These are phyloP conservation scores for Lagocephalus sceleratus DNA, from an alignment of 2,797 vertebrate species.

Conservation along the genomic window DNA sequence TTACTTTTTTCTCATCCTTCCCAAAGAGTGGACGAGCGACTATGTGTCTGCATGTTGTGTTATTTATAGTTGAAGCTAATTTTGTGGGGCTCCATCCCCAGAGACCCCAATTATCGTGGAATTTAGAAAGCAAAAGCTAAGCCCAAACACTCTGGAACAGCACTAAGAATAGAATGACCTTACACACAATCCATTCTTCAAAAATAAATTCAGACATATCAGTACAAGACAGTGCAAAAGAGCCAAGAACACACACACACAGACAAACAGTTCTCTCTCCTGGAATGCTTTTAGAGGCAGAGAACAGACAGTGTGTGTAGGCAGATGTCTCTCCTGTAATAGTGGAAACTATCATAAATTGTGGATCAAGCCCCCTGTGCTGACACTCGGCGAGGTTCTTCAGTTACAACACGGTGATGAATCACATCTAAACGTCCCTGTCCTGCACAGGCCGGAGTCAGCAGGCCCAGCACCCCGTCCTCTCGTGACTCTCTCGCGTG, in stretches of 20 bases:
- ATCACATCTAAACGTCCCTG: slow-evolving; percentile 36
- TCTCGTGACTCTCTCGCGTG: slow-evolving; percentile 4
- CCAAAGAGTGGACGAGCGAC: background rate
- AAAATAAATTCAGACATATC: slow-evolving; percentile 54
- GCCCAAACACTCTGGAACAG: slow-evolving; percentile 66
- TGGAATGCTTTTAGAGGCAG: slow-evolving; percentile 73
- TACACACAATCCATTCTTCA: slow-evolving; percentile 60
- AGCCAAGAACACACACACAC: slow-evolving; percentile 11
- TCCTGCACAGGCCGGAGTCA: slow-evolving; percentile 14
- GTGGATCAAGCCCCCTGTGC: slow-evolving; percentile 27
- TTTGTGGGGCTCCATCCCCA: slow-evolving; percentile 66
- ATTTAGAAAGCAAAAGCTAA: slow-evolving; percentile 77
- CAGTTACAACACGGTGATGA: slow-evolving; percentile 31
- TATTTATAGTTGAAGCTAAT: slow-evolving; percentile 71
- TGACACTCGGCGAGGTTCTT: slow-evolving; percentile 27
- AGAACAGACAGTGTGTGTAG: slow-evolving; percentile 39
- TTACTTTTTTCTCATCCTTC: slow-evolving; percentile 1
- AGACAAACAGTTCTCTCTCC: slow-evolving; percentile 42
- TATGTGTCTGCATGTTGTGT: slow-evolving; percentile 15
- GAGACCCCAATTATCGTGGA: slow-evolving; percentile 78
- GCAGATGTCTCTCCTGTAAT: slow-evolving; percentile 59
- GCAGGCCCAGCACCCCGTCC: slow-evolving; percentile 19
- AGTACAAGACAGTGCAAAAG: slow-evolving; percentile 43
- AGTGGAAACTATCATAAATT: slow-evolving; percentile 68
- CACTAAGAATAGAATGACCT: slow-evolving; percentile 75